A percentile compares a stretch with the other conserved stretches of the same genome.
These are phyloP conservation scores for Percopsis transmontana DNA, from an alignment of 2,113 vertebrate species.

Conservation along the genomic window DNA sequence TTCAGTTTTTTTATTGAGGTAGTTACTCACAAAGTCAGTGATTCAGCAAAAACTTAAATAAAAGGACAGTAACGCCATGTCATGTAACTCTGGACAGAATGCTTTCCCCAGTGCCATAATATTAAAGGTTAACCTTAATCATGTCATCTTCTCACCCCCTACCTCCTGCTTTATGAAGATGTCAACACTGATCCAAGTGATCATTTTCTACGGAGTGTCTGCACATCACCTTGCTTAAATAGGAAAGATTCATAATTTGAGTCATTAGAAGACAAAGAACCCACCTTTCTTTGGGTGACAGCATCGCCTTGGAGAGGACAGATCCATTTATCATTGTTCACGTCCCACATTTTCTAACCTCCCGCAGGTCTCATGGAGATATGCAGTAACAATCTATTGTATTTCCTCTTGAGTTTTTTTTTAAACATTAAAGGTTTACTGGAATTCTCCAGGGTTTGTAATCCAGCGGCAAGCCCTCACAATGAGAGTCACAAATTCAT, in stretches of 20 bases:
- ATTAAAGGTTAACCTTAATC: conserved; percentile 64
- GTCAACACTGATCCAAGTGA: conserved; percentile 51
- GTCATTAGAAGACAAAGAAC: conserved; percentile 63
- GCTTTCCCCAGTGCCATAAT: conserved; percentile 28
- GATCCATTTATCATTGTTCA: conserved; percentile 58
- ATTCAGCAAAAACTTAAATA: conserved; percentile 59
- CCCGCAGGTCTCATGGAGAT: conserved; percentile 34
- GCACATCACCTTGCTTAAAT: conserved; percentile 22
- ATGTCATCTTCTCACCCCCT: conserved; percentile 34
- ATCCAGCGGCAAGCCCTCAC: no score
- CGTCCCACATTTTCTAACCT: conserved; percentile 35
- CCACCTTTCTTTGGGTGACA: conserved; percentile 55
- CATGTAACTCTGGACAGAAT: conserved; percentile 26
- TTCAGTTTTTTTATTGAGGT: conserved; percentile 39
- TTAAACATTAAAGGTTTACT: no score
- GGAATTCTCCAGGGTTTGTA: no score
- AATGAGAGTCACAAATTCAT: no score
- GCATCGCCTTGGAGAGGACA: conserved; percentile 50
- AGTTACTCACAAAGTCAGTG: conserved; percentile 35
- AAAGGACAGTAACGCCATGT: conserved; percentile 32
- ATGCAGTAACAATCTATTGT: background rate
- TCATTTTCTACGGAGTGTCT: conserved; percentile 48
- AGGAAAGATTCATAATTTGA: conserved; percentile 45
- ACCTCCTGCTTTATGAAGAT: conserved; percentile 52
- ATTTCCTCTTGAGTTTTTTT: background rate